phyloP scores from a whole-genome alignment of 2,113 vertebrate species.

The Peucedramus taeniatus region DNA sequence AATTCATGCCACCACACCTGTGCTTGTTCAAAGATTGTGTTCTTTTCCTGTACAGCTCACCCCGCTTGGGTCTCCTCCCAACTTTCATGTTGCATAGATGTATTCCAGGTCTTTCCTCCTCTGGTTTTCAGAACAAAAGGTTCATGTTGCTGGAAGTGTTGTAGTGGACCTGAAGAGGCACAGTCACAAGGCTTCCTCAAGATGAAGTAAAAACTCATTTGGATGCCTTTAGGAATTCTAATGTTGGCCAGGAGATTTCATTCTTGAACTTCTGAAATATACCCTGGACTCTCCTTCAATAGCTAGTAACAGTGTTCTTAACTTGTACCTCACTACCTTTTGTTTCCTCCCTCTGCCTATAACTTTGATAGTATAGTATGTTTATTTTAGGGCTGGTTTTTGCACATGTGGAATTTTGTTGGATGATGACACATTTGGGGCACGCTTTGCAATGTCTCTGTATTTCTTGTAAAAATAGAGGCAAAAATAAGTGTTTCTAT shows the following conservation, averaged over 20 bases:
- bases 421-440: not conserved
- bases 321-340: not conserved
- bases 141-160: not conserved
- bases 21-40: not conserved
- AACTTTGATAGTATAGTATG: not conserved
- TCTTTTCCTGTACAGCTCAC: not conserved
- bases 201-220: not conserved
- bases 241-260: not conserved
- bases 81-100: not conserved
- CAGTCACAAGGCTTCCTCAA: not conserved
- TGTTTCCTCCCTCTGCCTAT: not conserved
- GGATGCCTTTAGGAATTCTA: not conserved
- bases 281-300: not conserved
- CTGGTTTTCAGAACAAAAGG: not conserved
- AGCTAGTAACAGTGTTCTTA: not conserved
- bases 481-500: not conserved
- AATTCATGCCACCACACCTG: not conserved
- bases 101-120: not conserved
- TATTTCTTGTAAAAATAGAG: not conserved
- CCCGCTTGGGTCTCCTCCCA: not conserved
- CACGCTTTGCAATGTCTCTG: not conserved
- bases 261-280: not conserved
- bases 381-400: not conserved
- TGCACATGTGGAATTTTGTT: not conserved
- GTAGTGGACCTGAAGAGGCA: not conserved